These are phyloP conservation scores for Bombus difficillimus DNA, from an alignment of 1,140 invertebrate species.

Conservation along the genomic window DNA sequence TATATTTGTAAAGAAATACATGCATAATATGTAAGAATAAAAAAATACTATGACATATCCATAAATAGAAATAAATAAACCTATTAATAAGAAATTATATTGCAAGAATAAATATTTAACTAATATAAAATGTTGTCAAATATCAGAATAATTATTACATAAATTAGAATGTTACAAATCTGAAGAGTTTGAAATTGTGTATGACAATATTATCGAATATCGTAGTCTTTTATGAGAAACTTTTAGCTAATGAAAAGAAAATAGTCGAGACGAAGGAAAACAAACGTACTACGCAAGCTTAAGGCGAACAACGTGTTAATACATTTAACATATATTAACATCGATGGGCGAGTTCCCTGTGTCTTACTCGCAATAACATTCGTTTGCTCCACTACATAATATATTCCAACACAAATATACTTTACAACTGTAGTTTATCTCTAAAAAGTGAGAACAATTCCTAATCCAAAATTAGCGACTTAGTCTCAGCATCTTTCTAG, in stretches of 20 bases:
- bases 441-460: not conserved
- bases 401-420: no score
- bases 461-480: not conserved
- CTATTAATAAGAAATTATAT: no score
- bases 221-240: no score
- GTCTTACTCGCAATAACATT: not conserved
- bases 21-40: no score
- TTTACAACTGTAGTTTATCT: not conserved
- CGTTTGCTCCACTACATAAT: fast-evolving
- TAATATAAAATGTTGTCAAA: no score
- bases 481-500: no score
- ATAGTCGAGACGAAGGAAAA: not conserved
- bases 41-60: no score
- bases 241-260: not conserved
- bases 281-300: not conserved
- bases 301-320: not conserved
- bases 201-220: not conserved
- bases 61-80: not conserved
- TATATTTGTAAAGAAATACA: no score
- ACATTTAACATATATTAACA: not conserved
- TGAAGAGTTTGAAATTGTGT: not conserved
- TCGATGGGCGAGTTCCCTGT: not conserved
- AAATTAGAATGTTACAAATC: not conserved
- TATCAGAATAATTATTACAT: not conserved
- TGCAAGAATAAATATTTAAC: not conserved